phyloP scores from a whole-genome alignment of 2,113 vertebrate species.

The Muntiacus muntjak region DNA sequence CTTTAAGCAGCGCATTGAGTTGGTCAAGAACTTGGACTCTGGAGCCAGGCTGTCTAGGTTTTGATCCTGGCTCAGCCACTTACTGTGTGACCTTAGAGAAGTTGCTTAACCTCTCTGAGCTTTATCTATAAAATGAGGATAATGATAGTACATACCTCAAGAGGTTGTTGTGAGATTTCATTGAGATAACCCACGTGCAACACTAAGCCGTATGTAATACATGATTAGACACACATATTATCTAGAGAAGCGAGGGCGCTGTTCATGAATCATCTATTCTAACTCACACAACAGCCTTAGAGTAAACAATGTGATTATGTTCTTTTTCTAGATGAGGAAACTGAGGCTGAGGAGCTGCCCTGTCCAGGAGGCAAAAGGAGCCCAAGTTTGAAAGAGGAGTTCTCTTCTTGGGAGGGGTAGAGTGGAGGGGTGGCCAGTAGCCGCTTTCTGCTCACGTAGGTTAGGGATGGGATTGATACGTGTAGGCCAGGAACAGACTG shows the following conservation, averaged over 20 bases:
- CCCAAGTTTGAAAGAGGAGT: too few relatives aligned
- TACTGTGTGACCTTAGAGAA: slow-evolving; percentile 1
- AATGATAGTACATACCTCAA: neutral
- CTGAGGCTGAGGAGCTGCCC: neutral
- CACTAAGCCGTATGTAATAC: neutral
- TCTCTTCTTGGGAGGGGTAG: rapidly evolving
- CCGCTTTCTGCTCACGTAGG: neutral
- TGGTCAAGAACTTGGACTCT: neutral
- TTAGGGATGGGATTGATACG: neutral
- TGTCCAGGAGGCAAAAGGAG: neutral
- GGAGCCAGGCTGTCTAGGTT: neutral
- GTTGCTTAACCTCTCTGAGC: neutral
- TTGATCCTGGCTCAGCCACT: neutral
- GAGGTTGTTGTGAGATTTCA: neutral
- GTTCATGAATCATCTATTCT: rapidly evolving
- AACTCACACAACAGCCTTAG: neutral
- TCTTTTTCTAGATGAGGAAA: neutral
- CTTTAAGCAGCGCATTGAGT: neutral
- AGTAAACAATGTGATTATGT: too few relatives aligned
- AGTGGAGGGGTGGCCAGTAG: neutral
- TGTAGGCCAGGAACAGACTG: neutral
- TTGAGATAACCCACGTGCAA: neutral
- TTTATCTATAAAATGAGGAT: neutral
- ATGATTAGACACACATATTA: neutral
- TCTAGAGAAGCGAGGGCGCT: too few relatives aligned